Evolutionary conservation across 2,888 invertebrate genomes (phyloP).

Genomic region (Aproaerema taeniolella): DNA sequence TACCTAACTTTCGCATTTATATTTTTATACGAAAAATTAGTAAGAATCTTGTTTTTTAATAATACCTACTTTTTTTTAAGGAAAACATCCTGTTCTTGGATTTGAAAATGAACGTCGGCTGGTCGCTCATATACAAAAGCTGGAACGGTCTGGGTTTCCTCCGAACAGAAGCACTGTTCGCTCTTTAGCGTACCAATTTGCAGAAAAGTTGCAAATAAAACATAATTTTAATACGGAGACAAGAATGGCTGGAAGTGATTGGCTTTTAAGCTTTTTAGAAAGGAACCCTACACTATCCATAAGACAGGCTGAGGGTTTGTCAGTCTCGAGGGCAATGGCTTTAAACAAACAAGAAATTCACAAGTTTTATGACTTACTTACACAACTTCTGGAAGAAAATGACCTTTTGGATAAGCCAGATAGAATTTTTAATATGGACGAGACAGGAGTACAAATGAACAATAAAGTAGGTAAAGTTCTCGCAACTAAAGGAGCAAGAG

Average conservation of each 20-base stretch:
- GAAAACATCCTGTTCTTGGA: conserved; percentile 4
- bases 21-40: no score
- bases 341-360: conserved; percentile 27
- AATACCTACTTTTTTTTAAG: no score
- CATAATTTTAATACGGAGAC: conserved; percentile 15
- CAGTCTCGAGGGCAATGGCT: conserved; percentile 22
- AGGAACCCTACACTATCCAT: conserved; percentile 9
- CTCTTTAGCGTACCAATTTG: conserved; percentile 15
- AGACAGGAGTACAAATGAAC: conserved; percentile 8
- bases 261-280: conserved; percentile 10
- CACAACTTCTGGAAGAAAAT: conserved; percentile 21
- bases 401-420: conserved; percentile 23
- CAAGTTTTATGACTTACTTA: no score
- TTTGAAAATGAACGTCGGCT: no score
- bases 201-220: conserved; percentile 18
- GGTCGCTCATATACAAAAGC: conserved; percentile 9
- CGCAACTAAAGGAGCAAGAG: conserved; percentile 32
- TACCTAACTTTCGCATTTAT: no score
- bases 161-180: conserved; percentile 2
- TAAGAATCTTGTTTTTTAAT: neutral
- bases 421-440: no score
- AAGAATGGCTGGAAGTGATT: conserved; percentile 14
- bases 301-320: conserved; percentile 29
- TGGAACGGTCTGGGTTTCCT: conserved; percentile 10
- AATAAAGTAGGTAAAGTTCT: conserved; percentile 30